Percentiles rank a stretch among this genome's conserved stretches.
Conservation (phyloP, 1,140 invertebrate genomes). For the Hyles euphorbiae region DNA sequence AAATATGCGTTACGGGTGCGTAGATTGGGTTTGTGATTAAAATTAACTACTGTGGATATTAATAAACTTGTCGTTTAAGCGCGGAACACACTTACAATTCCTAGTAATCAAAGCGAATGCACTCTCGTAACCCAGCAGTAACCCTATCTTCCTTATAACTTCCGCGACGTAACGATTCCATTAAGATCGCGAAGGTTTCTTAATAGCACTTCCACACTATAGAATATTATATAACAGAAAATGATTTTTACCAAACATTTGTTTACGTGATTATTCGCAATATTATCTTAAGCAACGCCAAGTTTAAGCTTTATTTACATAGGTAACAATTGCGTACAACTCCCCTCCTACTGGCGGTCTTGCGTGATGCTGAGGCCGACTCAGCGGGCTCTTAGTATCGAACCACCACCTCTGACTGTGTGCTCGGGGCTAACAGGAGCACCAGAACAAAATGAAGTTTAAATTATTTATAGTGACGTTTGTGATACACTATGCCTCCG, state of each 20-base stretch:
- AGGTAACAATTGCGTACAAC: conserved; percentile 56
- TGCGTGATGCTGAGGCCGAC: conserved; percentile 32
- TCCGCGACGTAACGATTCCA: too few species aligned
- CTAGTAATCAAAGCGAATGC: too few species aligned
- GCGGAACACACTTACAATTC: too few species aligned
- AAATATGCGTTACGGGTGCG: too few species aligned
- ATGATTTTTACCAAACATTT: background rate
- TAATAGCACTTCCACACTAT: too few species aligned
- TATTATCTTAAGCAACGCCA: conserved; percentile 42
- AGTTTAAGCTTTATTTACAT: conserved; percentile 63
- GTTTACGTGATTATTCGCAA: conserved; percentile 25
- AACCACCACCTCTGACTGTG: conserved; percentile 43
- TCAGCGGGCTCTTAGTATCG: conserved; percentile 45
- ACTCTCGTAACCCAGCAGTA: too few species aligned
- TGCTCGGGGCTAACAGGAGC: conserved; percentile 37
- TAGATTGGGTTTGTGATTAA: too few species aligned
- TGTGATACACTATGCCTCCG: conserved; percentile 44
- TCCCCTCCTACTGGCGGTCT: conserved; percentile 38
- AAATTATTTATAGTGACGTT: conserved; percentile 56
- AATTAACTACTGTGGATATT: too few species aligned
- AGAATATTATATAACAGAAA: too few species aligned
- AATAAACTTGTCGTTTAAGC: too few species aligned
- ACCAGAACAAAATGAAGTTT: conserved; percentile 43
- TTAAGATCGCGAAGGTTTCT: too few species aligned
- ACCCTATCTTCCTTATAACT: too few species aligned